phyloP scores from a whole-genome alignment of 2,113 vertebrate species.

The Vanacampus margaritifer region DNA sequence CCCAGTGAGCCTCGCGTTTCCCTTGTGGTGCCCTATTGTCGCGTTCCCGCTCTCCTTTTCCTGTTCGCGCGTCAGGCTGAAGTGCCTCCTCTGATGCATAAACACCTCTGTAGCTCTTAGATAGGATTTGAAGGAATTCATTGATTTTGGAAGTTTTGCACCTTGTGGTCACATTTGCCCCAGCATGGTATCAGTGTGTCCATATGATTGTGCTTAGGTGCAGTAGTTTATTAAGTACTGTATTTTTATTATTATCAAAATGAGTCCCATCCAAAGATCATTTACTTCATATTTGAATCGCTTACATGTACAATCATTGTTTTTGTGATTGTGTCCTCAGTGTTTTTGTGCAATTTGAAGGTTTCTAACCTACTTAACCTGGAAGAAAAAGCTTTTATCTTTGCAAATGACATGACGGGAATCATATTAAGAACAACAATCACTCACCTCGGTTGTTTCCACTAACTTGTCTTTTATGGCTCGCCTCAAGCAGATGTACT shows the following conservation, averaged over 20 bases:
- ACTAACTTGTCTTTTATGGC: background rate
- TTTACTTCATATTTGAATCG: conserved; percentile 8
- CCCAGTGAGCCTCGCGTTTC: background rate
- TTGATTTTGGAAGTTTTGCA: background rate
- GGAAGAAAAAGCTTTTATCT: conserved; percentile 4
- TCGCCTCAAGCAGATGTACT: conserved; percentile 6
- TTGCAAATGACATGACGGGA: background rate
- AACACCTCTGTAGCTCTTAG: background rate
- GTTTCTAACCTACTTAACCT: conserved; percentile 6
- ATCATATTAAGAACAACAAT: conserved; percentile 9
- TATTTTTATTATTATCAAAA: conserved; percentile 15
- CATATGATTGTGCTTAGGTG: conserved; percentile 1
- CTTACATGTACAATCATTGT: conserved; percentile 18
- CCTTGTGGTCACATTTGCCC: conserved; percentile 2
- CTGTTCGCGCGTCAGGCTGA: conserved; percentile 9
- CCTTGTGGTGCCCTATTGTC: background rate
- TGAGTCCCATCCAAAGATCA: conserved; percentile 4
- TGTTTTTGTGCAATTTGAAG: conserved; percentile 38
- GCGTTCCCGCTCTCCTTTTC: background rate
- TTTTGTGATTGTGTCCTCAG: conserved; percentile 13
- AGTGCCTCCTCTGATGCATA: conserved; percentile 17
- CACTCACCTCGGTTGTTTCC: conserved; percentile 1
- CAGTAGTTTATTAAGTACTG: conserved; percentile 10
- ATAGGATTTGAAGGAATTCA: background rate
- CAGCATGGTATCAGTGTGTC: conserved; percentile 9